Base-by-base conservation (phyloP, 2,888 invertebrate genomes). In the Cantharis rufa region DNA sequence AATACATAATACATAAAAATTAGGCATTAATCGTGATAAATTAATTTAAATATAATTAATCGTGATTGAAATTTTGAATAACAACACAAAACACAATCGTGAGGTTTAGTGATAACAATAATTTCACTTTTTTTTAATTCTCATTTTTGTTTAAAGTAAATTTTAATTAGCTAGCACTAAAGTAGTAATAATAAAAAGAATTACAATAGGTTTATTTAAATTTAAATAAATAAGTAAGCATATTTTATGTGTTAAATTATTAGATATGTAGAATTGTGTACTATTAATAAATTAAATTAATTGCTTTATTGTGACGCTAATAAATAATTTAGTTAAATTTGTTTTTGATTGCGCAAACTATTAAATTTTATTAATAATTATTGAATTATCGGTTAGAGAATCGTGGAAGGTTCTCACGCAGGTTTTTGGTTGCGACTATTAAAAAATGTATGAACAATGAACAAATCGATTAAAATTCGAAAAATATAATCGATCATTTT, bases 401-500 rank as follows among this genome's bases (percentile, higher is more conserved):
- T 70, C 9, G 32, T 18, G 18, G 27, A 10, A 70, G 27, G 48
- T 48, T 48, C 48, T 48, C 48, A 48, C 48, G 48, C 48, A n/a
- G 48, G 48, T n/a, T 48, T 48, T 48, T 48, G 48, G 48, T 48
- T 48, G 48, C 48, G 9, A 48, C n/a, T 48, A 48, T 48, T 48
- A 48, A 48, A 48, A 48, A 48, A 2, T 48, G n/a, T 48, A 64
- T 64, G 21, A 16, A 64, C 18, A 64, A 64, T 16, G 64, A 11
- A 10, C 10, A n/a, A 69, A 24, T 69, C 69, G 69, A 69, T 69
- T 69, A 69, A 69, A 69, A 69, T 15, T 28, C 27, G 21, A 24
- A 64, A 64, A 27, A 15, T 24, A 48, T 72, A 72, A 72, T 72
- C 72, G 64, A 72, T 72, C 72, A 72, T 16, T 71, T 27, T 15